Conservation (phyloP, 2,113 vertebrate genomes). For the Cercopithecus mona region DNA sequence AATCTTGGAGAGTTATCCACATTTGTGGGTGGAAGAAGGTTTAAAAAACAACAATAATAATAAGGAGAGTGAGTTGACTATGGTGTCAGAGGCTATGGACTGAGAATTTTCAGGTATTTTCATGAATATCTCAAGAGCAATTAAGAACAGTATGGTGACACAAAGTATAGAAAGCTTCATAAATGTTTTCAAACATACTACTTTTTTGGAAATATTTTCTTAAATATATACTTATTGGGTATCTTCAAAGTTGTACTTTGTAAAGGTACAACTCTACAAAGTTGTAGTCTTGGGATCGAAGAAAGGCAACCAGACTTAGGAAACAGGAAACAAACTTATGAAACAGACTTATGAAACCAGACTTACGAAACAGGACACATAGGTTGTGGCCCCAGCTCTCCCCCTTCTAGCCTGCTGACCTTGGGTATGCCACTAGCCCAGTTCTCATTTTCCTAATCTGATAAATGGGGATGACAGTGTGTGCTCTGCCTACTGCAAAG, state of each 20-base stretch:
- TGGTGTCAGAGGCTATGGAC: background rate
- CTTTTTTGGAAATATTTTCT: background rate
- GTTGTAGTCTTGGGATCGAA: background rate
- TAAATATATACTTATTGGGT: background rate
- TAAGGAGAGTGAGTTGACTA: background rate
- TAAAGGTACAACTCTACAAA: background rate
- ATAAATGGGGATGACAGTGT: background rate
- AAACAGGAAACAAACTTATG: background rate
- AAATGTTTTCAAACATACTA: background rate
- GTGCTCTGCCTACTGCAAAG: background rate
- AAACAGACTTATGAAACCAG: background rate
- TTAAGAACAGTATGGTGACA: background rate
- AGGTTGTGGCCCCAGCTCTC: background rate
- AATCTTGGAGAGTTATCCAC: background rate
- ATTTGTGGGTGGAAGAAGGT: background rate
- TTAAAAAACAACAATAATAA: background rate
- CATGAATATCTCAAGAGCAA: background rate
- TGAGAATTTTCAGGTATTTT: background rate
- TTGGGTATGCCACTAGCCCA: background rate
- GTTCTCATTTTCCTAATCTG: background rate
- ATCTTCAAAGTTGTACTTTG: background rate
- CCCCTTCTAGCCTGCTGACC: background rate
- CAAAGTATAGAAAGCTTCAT: background rate
- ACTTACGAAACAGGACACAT: background rate
- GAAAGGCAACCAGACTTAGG: background rate